Conservation (phyloP, 2,113 vertebrate species). For the Cromileptes altivelis region DNA sequence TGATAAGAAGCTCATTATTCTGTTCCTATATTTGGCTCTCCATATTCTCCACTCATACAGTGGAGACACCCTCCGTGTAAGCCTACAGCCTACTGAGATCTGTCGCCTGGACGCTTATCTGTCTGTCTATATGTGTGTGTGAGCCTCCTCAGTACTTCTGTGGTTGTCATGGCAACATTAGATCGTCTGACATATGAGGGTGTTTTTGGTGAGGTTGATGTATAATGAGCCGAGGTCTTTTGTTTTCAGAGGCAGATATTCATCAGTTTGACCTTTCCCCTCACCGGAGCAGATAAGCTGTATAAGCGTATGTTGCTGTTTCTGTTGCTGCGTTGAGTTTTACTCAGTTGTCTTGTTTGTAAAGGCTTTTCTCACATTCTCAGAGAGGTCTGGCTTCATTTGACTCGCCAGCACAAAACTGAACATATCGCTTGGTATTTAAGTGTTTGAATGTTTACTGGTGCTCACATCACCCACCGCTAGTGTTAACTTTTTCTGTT, state of each 20-base stretch:
- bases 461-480: background rate
- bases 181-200: conserved; percentile 46
- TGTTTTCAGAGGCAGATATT: conserved; percentile 60
- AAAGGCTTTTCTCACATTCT: background rate
- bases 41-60: conserved; percentile 23
- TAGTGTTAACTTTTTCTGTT: background rate
- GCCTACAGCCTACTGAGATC: conserved; percentile 57
- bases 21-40: conserved; percentile 65
- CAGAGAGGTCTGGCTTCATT: conserved; percentile 1
- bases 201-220: conserved; percentile 45
- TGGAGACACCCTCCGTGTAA: conserved; percentile 52
- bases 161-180: conserved; percentile 75
- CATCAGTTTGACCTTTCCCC: conserved; percentile 67
- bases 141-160: conserved; percentile 35
- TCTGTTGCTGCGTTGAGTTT: background rate
- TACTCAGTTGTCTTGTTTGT: background rate
- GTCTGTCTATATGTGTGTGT: background rate
- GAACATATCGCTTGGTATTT: conserved; percentile 22
- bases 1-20: conserved; percentile 72
- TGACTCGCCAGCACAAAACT: conserved; percentile 13
- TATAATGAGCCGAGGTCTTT: conserved; percentile 57
- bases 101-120: conserved; percentile 26
- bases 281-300: conserved; percentile 8
- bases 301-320: background rate
- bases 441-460: conserved; percentile 37